Evolutionary conservation across 2,888 invertebrate genomes (phyloP).

Genomic region (Gibbula magus): DNA sequence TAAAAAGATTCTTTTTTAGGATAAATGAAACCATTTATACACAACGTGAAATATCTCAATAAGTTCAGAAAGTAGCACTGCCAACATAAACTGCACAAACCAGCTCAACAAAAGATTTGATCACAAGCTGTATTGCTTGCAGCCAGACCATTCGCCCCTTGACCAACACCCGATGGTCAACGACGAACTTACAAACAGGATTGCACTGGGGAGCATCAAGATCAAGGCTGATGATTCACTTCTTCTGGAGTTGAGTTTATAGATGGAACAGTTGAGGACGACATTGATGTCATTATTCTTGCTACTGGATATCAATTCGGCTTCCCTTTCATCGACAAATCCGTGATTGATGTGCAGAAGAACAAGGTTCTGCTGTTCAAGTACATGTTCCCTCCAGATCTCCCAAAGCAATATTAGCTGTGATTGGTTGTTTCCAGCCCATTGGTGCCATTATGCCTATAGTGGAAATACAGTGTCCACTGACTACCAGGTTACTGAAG

Average conservation of each 20-base stretch:
- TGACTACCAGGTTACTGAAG: constrained; percentile 74
- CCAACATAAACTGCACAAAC: too few species aligned
- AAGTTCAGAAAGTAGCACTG: too few species aligned
- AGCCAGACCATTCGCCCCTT: constrained; percentile 69
- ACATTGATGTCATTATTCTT: constrained; percentile 71
- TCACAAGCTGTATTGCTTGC: constrained; percentile 74
- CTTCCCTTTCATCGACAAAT: constrained; percentile 74
- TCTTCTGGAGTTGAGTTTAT: constrained; percentile 66
- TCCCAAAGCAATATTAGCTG: constrained; percentile 73
- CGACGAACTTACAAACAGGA: constrained; percentile 74
- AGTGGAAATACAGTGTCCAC: constrained; percentile 76
- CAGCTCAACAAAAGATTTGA: constrained; percentile 71
- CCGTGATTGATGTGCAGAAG: constrained; percentile 62
- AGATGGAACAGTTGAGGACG: constrained; percentile 66
- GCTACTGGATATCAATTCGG: constrained; percentile 75
- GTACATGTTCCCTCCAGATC: constrained; percentile 74
- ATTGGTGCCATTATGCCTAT: constrained; percentile 76
- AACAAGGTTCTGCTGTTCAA: constrained; percentile 74
- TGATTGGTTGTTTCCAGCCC: constrained; percentile 76
- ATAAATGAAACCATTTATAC: too few species aligned
- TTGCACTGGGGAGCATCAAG: constrained; percentile 71
- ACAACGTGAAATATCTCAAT: too few species aligned
- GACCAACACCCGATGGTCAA: constrained; percentile 74
- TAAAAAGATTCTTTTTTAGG: too few species aligned
- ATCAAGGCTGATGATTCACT: constrained; percentile 69